phyloP scores from a whole-genome alignment of 2,797 vertebrate species.

The Sebastes nivosus region DNA sequence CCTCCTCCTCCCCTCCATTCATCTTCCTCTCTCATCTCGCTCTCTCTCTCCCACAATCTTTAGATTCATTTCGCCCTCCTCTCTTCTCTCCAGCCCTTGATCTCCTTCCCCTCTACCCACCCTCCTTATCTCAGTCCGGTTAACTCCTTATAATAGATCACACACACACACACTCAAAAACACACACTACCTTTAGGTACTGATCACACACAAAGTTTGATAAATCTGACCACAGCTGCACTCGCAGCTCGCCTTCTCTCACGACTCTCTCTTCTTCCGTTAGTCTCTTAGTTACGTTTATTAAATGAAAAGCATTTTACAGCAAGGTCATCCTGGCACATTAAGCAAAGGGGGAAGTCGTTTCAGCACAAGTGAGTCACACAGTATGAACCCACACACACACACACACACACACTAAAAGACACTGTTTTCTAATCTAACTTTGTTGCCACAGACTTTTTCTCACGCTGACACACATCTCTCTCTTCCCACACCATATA shows the following conservation, averaged over 20 bases:
- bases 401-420: not conserved
- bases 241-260: not conserved
- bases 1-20: constrained; percentile 11
- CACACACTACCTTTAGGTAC: not conserved
- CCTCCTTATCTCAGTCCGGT: constrained; percentile 25
- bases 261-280: not conserved
- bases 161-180: not conserved
- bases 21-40: not conserved
- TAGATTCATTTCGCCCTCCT: constrained; percentile 5
- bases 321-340: constrained; percentile 19
- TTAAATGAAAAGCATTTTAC: constrained; percentile 17
- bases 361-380: not conserved
- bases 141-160: constrained; percentile 28
- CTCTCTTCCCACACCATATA: constrained; percentile 22
- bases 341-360: not conserved
- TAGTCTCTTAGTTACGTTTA: not conserved
- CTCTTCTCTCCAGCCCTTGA: constrained; percentile 13
- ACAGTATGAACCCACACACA: not conserved
- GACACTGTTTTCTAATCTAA: constrained; percentile 7
- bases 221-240: constrained; percentile 4
- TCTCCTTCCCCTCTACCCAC: constrained; percentile 14
- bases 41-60: not conserved
- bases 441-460: constrained; percentile 8
- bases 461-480: constrained; percentile 41
- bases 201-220: not conserved